Evolutionary conservation across 2,113 vertebrate species (phyloP), one percentile per base, ranked within the genome.

Genomic region (Heterotilapia buettikoferi): DNA sequence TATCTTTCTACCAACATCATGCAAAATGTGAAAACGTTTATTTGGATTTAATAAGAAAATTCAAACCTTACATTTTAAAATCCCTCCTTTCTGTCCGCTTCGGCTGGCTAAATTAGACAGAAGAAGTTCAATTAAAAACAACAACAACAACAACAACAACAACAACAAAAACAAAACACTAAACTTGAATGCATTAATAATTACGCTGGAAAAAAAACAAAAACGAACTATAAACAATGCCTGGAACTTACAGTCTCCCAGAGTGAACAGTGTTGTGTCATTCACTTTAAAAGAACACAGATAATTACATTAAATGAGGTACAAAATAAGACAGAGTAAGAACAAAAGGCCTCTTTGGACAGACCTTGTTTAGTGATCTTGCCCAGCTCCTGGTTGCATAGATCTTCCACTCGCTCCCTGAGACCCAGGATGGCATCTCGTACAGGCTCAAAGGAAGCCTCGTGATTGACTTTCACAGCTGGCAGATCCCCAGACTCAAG

Each of bases 331-430:
- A 26, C 8, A n/a, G 53, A 26, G 6, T 4, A 66, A 36, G 18
- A 66, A 66, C 61, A 66, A 43, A 18, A 29, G 3, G 47, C 16
- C 6, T 50, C 9, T 40, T 24, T 3, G 4, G 9, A 11, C 86
- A 5, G 2, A 97, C 97, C 96, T 92, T 93, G 93, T 87, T 96
- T 97, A 85, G 88, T 95, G 92, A 97, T 95, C 89, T 96, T 96
- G 24, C 93, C 54, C 36, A 97, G 93, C 80, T 97, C 96, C 7
- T 93, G 91, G 92, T 97, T 96, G 91, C 96, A 97, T 80, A 97
- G 59, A 33, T 96, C 95, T 86, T 96, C 96, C 66, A 96, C 89
- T 54, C 56, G 86, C 18, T 96, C 95, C 85, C 92, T 93, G 36
- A 97, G 94, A 47, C 95, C 93, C 82, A 95, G 52, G 43, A 97